Conservation (phyloP, 2,113 vertebrate genomes). For the Hemiprocne comata region DNA sequence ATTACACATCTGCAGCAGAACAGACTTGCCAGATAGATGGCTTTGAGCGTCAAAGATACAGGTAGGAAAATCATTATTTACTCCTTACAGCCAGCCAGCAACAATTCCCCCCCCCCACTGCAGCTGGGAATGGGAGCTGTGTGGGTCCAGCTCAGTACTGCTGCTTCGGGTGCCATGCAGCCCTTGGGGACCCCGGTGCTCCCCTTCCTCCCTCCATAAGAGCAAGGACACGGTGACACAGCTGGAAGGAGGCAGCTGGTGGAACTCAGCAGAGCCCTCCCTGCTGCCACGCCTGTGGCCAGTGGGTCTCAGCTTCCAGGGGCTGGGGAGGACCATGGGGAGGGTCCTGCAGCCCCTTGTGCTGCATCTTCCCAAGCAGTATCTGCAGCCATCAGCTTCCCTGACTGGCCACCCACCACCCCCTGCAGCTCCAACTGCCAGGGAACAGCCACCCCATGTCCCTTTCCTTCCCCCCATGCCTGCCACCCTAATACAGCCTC, state of each 20-base stretch:
- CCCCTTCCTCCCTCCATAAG: accelerated
- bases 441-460: not conserved
- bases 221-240: not conserved
- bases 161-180: not conserved
- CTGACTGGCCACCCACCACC: not conserved
- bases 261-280: not conserved
- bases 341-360: accelerated
- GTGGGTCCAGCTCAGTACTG: accelerated
- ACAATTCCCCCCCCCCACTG: accelerated
- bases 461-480: not conserved
- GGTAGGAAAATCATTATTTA: not conserved
- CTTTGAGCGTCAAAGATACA: not conserved
- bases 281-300: accelerated
- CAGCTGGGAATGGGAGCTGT: accelerated
- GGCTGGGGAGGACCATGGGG: not conserved
- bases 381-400: not conserved
- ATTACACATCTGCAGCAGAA: accelerated
- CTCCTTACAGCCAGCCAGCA: not conserved
- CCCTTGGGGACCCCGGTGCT: accelerated
- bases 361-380: not conserved
- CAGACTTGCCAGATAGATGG: not conserved
- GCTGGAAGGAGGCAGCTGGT: accelerated
- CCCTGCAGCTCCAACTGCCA: not conserved
- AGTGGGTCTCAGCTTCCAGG: accelerated
- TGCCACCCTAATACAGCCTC: not conserved